Evolutionary conservation across 1,140 invertebrate genomes (phyloP).

Genomic region (Scaptodrosophila lebanonensis): DNA sequence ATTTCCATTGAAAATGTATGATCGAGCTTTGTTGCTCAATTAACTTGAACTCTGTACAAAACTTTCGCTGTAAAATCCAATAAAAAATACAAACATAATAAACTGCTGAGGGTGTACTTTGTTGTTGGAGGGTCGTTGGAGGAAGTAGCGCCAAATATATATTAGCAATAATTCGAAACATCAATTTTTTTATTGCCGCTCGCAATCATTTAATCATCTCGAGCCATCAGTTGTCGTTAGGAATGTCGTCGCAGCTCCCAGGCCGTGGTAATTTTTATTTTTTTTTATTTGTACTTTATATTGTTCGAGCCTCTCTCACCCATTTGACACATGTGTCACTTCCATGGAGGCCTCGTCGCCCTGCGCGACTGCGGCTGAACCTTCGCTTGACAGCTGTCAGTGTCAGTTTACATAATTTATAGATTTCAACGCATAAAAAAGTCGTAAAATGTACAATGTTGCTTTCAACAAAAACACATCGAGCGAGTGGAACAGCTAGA

Average conservation of each 20-base stretch:
- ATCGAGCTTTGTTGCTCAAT: too few relatives aligned
- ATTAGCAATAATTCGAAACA: constrained; percentile 66
- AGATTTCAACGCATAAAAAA: constrained; percentile 74
- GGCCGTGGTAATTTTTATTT: too few relatives aligned
- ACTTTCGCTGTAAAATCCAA: constrained; percentile 11
- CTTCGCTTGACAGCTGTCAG: constrained; percentile 70
- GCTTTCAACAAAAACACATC: constrained; percentile 65
- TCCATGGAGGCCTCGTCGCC: constrained; percentile 29
- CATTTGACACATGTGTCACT: constrained; percentile 74
- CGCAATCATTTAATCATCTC: constrained; percentile 73
- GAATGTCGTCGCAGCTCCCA: too few relatives aligned
- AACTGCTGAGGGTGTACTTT: constrained; percentile 10
- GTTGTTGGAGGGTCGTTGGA: neutral
- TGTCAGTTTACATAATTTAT: constrained; percentile 75
- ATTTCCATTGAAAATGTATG: too few relatives aligned
- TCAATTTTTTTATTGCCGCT: constrained; percentile 65
- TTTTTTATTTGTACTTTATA: too few relatives aligned
- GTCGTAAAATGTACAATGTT: constrained; percentile 75
- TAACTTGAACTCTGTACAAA: constrained; percentile 4
- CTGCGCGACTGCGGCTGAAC: constrained; percentile 14
- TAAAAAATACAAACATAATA: constrained; percentile 26
- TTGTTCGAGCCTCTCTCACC: constrained; percentile 45
- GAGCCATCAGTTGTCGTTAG: constrained; percentile 61
- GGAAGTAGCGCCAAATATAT: constrained; percentile 35
- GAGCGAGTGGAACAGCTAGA: constrained; percentile 15